Evolutionary conservation across 1,140 invertebrate genomes (phyloP).

Genomic region (Choristoneura fumiferana): DNA sequence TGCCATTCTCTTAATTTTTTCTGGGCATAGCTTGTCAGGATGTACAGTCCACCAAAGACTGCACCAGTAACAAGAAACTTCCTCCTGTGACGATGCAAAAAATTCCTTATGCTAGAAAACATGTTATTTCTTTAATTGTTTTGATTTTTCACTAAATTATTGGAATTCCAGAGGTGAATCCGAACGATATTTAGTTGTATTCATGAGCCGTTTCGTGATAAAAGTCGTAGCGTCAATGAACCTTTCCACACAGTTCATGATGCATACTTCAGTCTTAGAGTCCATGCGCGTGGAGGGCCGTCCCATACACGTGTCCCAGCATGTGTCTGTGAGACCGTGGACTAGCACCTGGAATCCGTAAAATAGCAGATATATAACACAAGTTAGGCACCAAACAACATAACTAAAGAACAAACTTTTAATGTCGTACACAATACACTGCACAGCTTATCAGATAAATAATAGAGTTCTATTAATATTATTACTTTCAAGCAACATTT

Average conservation of each 20-base stretch:
- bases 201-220: slow-evolving; percentile 80
- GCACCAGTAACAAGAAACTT: slow-evolving; percentile 88
- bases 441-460: not conserved
- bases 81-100: slow-evolving; percentile 88
- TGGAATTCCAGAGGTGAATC: slow-evolving; percentile 63
- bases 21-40: slow-evolving; percentile 86
- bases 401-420: not conserved
- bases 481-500: not conserved
- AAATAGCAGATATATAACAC: slow-evolving; percentile 18
- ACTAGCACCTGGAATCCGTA: slow-evolving; percentile 79
- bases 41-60: slow-evolving; percentile 84
- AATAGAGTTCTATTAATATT: not conserved
- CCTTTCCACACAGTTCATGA: slow-evolving; percentile 87
- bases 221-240: slow-evolving; percentile 86
- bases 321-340: slow-evolving; percentile 83
- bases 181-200: slow-evolving; percentile 64
- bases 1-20: slow-evolving; percentile 90
- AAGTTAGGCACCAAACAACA: slow-evolving; percentile 7
- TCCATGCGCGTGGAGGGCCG: slow-evolving; percentile 82
- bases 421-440: not conserved
- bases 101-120: slow-evolving; percentile 86
- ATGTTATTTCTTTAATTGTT: slow-evolving; percentile 69
- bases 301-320: slow-evolving; percentile 87
- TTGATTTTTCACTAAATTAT: slow-evolving; percentile 34
- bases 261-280: slow-evolving; percentile 82